Conservation (phyloP, 1,140 invertebrate species). For the Drosophila parvula region DNA sequence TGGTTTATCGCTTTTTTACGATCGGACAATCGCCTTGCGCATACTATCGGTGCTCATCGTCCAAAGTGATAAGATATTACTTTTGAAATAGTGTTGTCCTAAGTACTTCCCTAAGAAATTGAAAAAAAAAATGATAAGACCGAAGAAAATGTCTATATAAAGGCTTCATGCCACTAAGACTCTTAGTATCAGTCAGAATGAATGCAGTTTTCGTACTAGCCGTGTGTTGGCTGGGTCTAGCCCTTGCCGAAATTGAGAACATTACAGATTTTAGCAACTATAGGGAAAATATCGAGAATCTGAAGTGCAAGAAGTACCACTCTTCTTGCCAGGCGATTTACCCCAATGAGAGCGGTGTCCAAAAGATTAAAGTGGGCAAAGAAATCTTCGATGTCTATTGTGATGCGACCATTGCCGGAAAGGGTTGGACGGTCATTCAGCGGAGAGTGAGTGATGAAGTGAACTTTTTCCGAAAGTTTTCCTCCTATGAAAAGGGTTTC, state of each 20-base stretch:
- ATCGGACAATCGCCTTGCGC: too few species aligned
- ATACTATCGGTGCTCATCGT: too few species aligned
- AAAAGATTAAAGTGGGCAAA: background rate
- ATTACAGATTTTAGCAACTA: background rate
- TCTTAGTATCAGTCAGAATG: background rate
- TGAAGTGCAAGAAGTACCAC: background rate
- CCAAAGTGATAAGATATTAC: background rate
- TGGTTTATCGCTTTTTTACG: too few species aligned
- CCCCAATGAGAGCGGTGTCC: background rate
- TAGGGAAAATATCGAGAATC: background rate
- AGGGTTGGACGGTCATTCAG: constrained; percentile 3
- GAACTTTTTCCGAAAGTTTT: constrained; percentile 1
- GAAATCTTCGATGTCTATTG: background rate
- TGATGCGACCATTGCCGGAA: background rate
- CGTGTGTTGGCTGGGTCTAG: background rate
- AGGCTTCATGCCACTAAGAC: background rate
- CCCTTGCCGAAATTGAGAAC: background rate
- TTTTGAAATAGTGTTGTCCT: background rate
- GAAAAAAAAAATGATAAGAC: background rate
- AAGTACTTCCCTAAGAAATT: background rate
- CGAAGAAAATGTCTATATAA: background rate
- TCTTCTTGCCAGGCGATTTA: background rate
- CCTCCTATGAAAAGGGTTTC: constrained; percentile 1
- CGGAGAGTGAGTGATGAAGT: constrained; percentile 2
- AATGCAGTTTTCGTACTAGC: background rate